These are phyloP conservation scores for Erythrocebus patas DNA, from an alignment of 2,113 vertebrate species.

Conservation along the genomic window DNA sequence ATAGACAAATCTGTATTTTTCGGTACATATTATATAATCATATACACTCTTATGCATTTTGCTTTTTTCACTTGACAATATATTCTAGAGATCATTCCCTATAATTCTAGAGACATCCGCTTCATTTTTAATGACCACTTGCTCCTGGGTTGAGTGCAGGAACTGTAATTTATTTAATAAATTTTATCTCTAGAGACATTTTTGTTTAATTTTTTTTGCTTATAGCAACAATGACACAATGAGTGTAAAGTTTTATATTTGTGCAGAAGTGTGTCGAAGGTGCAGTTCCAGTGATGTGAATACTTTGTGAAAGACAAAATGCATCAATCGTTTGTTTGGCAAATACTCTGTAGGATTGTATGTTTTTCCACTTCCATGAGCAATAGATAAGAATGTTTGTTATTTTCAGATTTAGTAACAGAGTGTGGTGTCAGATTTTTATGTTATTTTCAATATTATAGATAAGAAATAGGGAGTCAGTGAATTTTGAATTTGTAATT, in stretches of 20 bases:
- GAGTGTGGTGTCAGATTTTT: neutral
- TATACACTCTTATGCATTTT: neutral
- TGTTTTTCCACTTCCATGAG: neutral
- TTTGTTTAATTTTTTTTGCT: neutral
- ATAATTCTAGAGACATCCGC: neutral
- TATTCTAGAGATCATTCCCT: neutral
- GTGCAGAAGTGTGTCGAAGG: neutral
- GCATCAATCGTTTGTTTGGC: neutral
- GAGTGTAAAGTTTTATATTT: neutral
- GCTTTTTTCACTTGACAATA: neutral
- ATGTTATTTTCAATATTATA: neutral
- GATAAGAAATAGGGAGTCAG: neutral
- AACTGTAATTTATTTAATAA: neutral
- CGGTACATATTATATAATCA: neutral
- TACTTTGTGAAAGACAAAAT: neutral
- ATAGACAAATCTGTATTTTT: neutral
- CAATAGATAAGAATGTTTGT: neutral
- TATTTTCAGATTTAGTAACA: neutral
- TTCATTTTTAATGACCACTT: neutral
- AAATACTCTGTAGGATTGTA: neutral
- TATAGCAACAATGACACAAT: too few relatives aligned
- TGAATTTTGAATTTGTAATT: neutral
- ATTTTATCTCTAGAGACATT: neutral
- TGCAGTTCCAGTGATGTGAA: neutral
- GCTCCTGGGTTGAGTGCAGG: neutral